Evolutionary conservation across 2,113 vertebrate genomes (phyloP).

Genomic region (Steatornis caripensis): DNA sequence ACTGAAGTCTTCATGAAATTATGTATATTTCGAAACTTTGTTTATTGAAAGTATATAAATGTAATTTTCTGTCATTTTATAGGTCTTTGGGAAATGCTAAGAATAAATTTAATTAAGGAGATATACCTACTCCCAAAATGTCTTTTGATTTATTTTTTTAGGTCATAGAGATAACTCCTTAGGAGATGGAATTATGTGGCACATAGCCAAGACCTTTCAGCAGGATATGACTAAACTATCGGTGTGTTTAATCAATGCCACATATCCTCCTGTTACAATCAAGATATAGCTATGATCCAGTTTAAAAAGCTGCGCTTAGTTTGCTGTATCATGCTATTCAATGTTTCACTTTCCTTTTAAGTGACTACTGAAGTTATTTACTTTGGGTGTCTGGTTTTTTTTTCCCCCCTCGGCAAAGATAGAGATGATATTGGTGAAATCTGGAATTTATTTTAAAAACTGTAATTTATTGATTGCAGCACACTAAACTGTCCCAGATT

Average conservation of each 20-base stretch:
- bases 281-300: background rate
- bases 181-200: background rate
- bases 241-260: background rate
- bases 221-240: background rate
- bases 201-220: background rate
- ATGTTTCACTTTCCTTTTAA: background rate
- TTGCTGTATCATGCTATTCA: background rate
- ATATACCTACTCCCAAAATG: background rate
- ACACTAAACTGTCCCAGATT: background rate
- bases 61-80: background rate
- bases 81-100: background rate
- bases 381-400: background rate
- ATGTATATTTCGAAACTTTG: background rate
- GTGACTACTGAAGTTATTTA: background rate
- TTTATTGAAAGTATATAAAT: background rate
- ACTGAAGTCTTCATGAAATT: background rate
- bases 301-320: background rate
- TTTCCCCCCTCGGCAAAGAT: background rate
- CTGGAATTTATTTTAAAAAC: background rate
- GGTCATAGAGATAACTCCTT: background rate
- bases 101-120: background rate
- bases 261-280: background rate
- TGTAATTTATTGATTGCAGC: background rate
- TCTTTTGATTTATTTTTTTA: background rate
- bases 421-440: background rate